Conservation (phyloP, 2,113 vertebrate species). For the Sinocyclocheilus anophthalmus region DNA sequence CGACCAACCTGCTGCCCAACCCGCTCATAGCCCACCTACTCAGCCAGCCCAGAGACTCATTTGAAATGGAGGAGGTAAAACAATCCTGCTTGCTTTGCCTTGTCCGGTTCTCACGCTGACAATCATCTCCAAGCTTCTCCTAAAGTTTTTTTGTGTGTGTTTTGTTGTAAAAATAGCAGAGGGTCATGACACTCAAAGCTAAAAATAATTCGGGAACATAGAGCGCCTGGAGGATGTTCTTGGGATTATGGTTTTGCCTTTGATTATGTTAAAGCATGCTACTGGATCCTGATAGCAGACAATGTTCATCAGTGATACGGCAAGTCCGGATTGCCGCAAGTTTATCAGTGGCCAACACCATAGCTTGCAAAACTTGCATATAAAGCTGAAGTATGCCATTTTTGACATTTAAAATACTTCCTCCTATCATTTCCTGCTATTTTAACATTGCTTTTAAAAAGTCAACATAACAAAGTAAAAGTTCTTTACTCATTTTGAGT, state of each 20-base stretch:
- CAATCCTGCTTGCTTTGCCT: background rate
- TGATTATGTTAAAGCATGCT: background rate
- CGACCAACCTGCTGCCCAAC: conserved; percentile 61
- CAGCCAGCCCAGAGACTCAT: conserved; percentile 86
- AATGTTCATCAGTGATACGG: background rate
- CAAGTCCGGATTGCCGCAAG: background rate
- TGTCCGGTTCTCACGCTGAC: conserved; percentile 36
- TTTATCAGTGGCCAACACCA: background rate
- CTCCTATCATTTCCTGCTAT: background rate
- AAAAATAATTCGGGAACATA: conserved; percentile 40
- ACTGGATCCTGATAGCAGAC: background rate
- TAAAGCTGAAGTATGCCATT: background rate
- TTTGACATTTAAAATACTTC: background rate
- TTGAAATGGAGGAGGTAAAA: conserved; percentile 96
- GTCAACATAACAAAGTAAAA: background rate
- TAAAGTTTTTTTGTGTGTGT: background rate
- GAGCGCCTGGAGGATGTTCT: conserved; percentile 25
- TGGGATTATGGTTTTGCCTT: conserved; percentile 25
- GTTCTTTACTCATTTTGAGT: background rate
- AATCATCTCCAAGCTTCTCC: background rate
- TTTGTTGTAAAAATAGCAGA: conserved; percentile 34
- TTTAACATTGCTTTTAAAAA: background rate
- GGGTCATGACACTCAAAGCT: conserved; percentile 37
- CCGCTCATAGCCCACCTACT: conserved; percentile 77
- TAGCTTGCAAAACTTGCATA: background rate